Percentiles rank a stretch among this genome's conserved stretches.
These are phyloP conservation scores for Chesias legatella DNA, from an alignment of 2,888 invertebrate species.

Conservation along the genomic window DNA sequence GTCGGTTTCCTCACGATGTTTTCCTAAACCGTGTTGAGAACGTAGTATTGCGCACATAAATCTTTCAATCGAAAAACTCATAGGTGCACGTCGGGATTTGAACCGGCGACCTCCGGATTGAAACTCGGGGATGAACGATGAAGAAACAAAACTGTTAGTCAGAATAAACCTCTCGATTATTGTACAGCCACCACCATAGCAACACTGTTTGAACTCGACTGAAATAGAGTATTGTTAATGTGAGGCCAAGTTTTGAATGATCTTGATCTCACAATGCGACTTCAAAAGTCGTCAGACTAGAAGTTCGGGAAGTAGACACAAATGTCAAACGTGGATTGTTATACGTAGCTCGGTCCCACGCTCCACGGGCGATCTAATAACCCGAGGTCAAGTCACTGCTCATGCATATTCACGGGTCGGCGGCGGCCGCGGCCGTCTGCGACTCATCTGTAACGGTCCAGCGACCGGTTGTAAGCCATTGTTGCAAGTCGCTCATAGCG, in stretches of 20 bases:
- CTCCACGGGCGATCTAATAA: constrained; percentile 67
- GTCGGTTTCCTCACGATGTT: too few relatives aligned
- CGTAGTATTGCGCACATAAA: too few relatives aligned
- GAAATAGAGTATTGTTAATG: background rate
- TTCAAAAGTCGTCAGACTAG: constrained; percentile 24
- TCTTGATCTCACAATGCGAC: constrained; percentile 4
- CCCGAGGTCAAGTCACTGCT: constrained; percentile 73
- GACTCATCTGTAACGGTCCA: constrained; percentile 77
- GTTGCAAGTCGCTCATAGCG: constrained; percentile 56
- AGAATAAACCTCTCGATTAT: too few relatives aligned
- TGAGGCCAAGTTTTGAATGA: constrained; percentile 5
- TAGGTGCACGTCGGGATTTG: too few relatives aligned
- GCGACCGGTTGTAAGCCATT: constrained; percentile 74
- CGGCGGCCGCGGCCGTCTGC: constrained; percentile 44
- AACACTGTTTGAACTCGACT: background rate
- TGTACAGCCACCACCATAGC: background rate
- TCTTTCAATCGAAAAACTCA: too few relatives aligned
- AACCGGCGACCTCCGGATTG: too few relatives aligned
- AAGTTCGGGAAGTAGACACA: constrained; percentile 41
- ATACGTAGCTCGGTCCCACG: constrained; percentile 62
- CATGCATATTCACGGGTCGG: constrained; percentile 74
- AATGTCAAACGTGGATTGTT: constrained; percentile 64
- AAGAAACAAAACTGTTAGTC: too few relatives aligned
- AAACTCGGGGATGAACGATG: too few relatives aligned
- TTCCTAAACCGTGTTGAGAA: too few relatives aligned